Conservation (phyloP, 2,888 invertebrate species). For the Patella caerulea region DNA sequence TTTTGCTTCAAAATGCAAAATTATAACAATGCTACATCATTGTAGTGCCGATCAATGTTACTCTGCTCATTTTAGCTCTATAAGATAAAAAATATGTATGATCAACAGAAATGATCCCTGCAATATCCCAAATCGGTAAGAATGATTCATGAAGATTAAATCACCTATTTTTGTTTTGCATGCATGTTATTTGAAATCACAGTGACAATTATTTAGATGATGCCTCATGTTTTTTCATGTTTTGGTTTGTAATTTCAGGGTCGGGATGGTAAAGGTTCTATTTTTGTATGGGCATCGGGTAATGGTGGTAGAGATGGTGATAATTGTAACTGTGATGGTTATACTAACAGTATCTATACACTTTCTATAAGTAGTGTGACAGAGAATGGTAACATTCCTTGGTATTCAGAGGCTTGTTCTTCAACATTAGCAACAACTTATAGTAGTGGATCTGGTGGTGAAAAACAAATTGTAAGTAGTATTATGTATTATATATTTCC, state of each 20-base stretch:
- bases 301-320: slow-evolving; percentile 91
- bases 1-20: too few relatives aligned
- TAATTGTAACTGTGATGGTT: slow-evolving; percentile 99
- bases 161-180: too few relatives aligned
- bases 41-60: too few relatives aligned
- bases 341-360: slow-evolving; percentile 99
- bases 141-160: too few relatives aligned
- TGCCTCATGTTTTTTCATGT: background rate
- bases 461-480: slow-evolving; percentile 74
- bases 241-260: slow-evolving; percentile 76
- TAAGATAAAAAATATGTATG: too few relatives aligned
- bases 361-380: slow-evolving; percentile 90
- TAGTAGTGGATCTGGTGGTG: slow-evolving; percentile 91
- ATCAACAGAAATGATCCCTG: too few relatives aligned
- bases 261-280: slow-evolving; percentile 93
- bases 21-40: too few relatives aligned
- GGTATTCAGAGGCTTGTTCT: slow-evolving; percentile 97
- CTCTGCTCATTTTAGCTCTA: too few relatives aligned
- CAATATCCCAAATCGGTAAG: too few relatives aligned
- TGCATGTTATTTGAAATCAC: background rate
- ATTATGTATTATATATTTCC: too few relatives aligned
- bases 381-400: slow-evolving; percentile 81
- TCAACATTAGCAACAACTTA: slow-evolving; percentile 98
- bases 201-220: slow-evolving; percentile 1
- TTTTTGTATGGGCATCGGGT: slow-evolving; percentile 99